Percentiles rank a stretch among this genome's conserved stretches.
phyloP scores from a whole-genome alignment of 2,797 vertebrate genomes.

The Xenentodon cancila region DNA sequence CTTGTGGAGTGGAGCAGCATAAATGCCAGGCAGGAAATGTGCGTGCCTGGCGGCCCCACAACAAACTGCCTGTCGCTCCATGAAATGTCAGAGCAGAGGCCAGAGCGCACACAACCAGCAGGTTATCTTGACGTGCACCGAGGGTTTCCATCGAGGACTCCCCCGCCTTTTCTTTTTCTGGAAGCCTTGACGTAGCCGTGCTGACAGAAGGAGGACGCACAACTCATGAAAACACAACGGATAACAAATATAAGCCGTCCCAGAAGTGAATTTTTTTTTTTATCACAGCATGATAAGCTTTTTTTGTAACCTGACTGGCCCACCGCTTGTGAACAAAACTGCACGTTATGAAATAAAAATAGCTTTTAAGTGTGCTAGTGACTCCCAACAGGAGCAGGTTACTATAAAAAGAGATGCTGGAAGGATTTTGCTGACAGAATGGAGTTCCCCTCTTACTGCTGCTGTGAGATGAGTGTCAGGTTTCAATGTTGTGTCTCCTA shows the following conservation, averaged over 20 bases:
- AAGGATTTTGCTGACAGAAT: conserved; percentile 18
- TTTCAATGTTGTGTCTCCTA: conserved; percentile 41
- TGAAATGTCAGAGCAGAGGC: conserved; percentile 54
- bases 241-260: conserved; percentile 40
- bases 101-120: conserved; percentile 42
- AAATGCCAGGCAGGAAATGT: conserved; percentile 22
- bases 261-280: conserved; percentile 14
- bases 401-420: conserved; percentile 24
- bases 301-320: conserved; percentile 23
- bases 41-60: conserved; percentile 28
- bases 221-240: conserved; percentile 53
- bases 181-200: conserved; percentile 36
- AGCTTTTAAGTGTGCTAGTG: conserved; percentile 33
- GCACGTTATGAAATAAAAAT: conserved; percentile 35
- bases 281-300: conserved; percentile 5
- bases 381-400: conserved; percentile 12
- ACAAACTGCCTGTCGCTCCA: conserved; percentile 53
- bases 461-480: conserved; percentile 18
- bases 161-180: conserved; percentile 38
- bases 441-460: conserved; percentile 32
- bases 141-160: conserved; percentile 47
- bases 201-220: conserved; percentile 63
- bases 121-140: conserved; percentile 39
- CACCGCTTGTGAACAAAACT: neutral
- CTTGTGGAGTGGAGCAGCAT: conserved; percentile 20